These are phyloP conservation scores for Myotis davidii DNA, from an alignment of 2,113 vertebrate genomes.

Conservation along the genomic window DNA sequence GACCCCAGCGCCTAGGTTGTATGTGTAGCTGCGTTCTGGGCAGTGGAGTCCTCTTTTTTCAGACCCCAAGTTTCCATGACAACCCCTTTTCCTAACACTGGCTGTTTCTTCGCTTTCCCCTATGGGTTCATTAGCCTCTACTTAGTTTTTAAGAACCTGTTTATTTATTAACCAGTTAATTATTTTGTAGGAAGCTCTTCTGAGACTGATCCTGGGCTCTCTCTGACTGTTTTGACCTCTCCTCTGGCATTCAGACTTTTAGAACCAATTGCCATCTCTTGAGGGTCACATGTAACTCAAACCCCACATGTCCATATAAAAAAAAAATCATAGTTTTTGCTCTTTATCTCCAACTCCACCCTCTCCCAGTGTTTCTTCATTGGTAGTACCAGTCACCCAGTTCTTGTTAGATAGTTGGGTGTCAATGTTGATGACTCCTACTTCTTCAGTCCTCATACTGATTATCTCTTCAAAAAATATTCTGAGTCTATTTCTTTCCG, in stretches of 20 bases:
- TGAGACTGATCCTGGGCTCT: background rate
- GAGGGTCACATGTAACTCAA: background rate
- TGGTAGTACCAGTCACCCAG: background rate
- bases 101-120: background rate
- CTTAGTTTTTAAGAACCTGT: background rate
- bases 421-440: background rate
- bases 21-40: background rate
- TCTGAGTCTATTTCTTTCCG: background rate
- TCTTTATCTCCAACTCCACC: background rate
- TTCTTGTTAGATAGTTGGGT: background rate
- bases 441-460: background rate
- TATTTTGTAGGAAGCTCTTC: background rate
- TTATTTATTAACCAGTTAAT: background rate
- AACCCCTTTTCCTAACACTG: background rate
- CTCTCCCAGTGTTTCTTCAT: background rate
- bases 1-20: background rate
- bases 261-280: background rate
- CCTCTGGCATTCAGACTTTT: background rate
- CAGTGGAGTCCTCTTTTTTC: background rate
- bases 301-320: background rate
- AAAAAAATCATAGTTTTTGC: background rate
- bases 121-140: background rate
- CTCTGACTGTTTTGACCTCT: background rate
- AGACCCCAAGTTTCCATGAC: background rate
- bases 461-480: background rate